These are phyloP conservation scores for Euwallacea fornicatus DNA, from an alignment of 1,140 invertebrate genomes.

Conservation along the genomic window DNA sequence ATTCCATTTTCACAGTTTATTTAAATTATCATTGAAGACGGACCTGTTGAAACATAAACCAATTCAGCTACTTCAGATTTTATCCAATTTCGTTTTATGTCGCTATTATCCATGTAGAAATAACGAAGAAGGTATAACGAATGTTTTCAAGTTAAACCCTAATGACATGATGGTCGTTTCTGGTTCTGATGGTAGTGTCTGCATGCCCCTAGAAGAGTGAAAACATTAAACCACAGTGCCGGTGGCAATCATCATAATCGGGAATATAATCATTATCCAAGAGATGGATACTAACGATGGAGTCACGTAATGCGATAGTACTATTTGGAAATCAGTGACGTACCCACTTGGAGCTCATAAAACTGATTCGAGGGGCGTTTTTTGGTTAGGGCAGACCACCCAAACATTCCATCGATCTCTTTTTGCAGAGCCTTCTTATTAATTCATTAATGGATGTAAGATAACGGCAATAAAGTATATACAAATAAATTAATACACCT, in stretches of 20 bases:
- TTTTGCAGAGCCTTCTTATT: too few species aligned
- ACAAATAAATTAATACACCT: too few species aligned
- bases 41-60: too few species aligned
- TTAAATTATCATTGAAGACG: too few species aligned
- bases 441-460: too few species aligned
- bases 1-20: too few species aligned
- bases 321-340: too few species aligned
- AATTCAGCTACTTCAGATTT: not conserved
- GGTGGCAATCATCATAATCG: conserved; percentile 31
- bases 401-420: too few species aligned
- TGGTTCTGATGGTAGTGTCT: conserved; percentile 27
- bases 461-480: too few species aligned
- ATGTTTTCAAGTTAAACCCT: conserved; percentile 10
- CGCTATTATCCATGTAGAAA: conserved; percentile 14
- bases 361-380: too few species aligned
- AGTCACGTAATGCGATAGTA: conserved; percentile 18
- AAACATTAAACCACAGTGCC: conserved; percentile 32
- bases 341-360: too few species aligned
- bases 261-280: conserved; percentile 27
- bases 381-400: too few species aligned
- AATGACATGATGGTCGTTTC: conserved; percentile 30
- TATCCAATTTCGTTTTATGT: conserved; percentile 8
- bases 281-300: conserved; percentile 22
- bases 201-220: conserved; percentile 26
- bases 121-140: conserved; percentile 13